A percentile compares a stretch with the other conserved stretches of the same genome.
phyloP scores from a whole-genome alignment of 1,140 invertebrate species.

The Sitophilus oryzae region DNA sequence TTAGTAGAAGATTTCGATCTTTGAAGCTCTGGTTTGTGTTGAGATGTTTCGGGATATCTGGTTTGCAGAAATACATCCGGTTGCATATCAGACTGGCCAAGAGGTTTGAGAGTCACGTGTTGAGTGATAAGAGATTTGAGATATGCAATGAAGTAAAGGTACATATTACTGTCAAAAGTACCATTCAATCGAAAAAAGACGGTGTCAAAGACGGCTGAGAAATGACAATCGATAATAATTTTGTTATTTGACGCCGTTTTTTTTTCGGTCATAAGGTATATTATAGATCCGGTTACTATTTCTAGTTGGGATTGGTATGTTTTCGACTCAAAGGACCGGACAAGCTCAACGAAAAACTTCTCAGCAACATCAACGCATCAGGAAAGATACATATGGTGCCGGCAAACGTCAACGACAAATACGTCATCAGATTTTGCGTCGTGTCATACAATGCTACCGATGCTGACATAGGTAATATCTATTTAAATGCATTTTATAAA shows the following conservation, averaged over 20 bases:
- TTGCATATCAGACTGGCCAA: constrained; percentile 91
- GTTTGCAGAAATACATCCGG: constrained; percentile 87
- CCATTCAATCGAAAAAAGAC: too few species aligned
- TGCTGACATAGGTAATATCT: constrained; percentile 76
- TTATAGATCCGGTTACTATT: constrained; percentile 16
- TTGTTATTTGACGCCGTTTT: too few species aligned
- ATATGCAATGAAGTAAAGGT: constrained; percentile 94
- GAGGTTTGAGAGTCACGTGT: constrained; percentile 80
- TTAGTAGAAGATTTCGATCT: constrained; percentile 87
- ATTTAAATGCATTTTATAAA: too few species aligned
- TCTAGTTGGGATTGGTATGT: constrained; percentile 74
- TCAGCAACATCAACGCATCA: constrained; percentile 92
- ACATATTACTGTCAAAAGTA: constrained; percentile 43
- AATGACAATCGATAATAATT: too few species aligned
- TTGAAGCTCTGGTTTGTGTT: constrained; percentile 98
- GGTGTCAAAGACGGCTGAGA: too few species aligned
- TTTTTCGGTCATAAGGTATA: too few species aligned
- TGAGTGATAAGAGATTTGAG: constrained; percentile 85
- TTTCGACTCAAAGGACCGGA: constrained; percentile 82
- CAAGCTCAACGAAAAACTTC: constrained; percentile 86
- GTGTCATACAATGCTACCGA: constrained; percentile 85
- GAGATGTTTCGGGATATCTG: constrained; percentile 87
- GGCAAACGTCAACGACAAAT: constrained; percentile 82
- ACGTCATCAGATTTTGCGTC: constrained; percentile 92
- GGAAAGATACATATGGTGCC: constrained; percentile 98